phyloP scores from a whole-genome alignment of 2,888 invertebrate species.

The Branchellion lobata region DNA sequence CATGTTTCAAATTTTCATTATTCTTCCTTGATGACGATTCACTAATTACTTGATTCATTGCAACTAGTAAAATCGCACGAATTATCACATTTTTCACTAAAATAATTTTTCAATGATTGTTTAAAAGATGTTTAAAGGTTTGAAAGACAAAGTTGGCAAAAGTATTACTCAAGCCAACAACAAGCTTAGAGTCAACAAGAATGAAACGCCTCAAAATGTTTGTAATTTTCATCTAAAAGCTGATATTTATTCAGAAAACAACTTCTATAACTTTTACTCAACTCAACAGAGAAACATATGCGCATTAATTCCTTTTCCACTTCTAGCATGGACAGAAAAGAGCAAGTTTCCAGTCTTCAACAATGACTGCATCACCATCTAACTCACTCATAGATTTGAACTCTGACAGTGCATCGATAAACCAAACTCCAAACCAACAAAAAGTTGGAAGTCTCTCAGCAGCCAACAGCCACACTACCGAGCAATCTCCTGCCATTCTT shows the following conservation, averaged over 20 bases:
- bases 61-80: neutral
- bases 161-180: constrained; percentile 2
- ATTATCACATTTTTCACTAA: too few relatives aligned
- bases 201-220: neutral
- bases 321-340: neutral
- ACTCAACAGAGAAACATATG: neutral
- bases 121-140: neutral
- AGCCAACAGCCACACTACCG: neutral
- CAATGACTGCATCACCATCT: neutral
- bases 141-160: constrained; percentile 1
- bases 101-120: neutral
- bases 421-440: neutral
- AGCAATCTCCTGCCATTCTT: constrained; percentile 35
- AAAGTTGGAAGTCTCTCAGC: neutral
- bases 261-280: too few relatives aligned
- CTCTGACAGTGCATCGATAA: neutral
- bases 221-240: too few relatives aligned
- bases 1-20: neutral
- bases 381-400: constrained; percentile 2
- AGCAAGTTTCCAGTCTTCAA: neutral
- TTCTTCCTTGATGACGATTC: constrained; percentile 22
- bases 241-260: too few relatives aligned
- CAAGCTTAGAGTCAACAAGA: neutral
- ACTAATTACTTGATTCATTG: neutral
- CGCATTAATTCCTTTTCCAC: neutral